Percentiles rank a stretch among this genome's conserved stretches.
Conservation (phyloP, 2,888 invertebrate species). For the Margaritifera margaritifera region DNA sequence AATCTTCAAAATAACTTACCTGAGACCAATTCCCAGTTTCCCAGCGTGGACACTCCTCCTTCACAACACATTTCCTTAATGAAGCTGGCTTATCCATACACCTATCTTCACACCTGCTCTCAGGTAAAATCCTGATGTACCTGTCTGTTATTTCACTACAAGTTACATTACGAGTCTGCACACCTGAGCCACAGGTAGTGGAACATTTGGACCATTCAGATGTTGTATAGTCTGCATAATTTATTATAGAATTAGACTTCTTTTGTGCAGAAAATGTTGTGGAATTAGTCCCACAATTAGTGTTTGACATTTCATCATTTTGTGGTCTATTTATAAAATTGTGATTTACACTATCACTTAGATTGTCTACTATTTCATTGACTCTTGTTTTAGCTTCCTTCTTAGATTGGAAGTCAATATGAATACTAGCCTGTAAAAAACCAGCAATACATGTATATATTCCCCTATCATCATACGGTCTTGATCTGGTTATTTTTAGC, state of each 20-base stretch:
- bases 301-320: constrained; percentile 34
- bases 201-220: constrained; percentile 90
- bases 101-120: constrained; percentile 42
- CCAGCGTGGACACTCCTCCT: constrained; percentile 55
- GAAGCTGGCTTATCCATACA: constrained; percentile 47
- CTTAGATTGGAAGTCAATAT: constrained; percentile 53
- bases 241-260: constrained; percentile 14
- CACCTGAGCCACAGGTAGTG: constrained; percentile 85
- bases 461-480: constrained; percentile 52
- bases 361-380: constrained; percentile 39
- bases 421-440: constrained; percentile 45
- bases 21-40: constrained; percentile 46
- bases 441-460: constrained; percentile 60
- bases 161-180: constrained; percentile 82
- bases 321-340: constrained; percentile 45
- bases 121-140: constrained; percentile 79
- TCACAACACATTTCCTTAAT: constrained; percentile 41
- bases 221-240: constrained; percentile 44
- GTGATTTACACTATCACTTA: constrained; percentile 30
- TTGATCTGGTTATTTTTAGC: constrained; percentile 51
- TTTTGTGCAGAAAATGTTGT: constrained; percentile 6
- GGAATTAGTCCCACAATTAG: constrained; percentile 25
- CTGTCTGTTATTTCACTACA: constrained; percentile 77
- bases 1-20: constrained; percentile 31
- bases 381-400: constrained; percentile 44